phyloP scores from a whole-genome alignment of 1,140 invertebrate species.

The Neotoxoptera formosana region DNA sequence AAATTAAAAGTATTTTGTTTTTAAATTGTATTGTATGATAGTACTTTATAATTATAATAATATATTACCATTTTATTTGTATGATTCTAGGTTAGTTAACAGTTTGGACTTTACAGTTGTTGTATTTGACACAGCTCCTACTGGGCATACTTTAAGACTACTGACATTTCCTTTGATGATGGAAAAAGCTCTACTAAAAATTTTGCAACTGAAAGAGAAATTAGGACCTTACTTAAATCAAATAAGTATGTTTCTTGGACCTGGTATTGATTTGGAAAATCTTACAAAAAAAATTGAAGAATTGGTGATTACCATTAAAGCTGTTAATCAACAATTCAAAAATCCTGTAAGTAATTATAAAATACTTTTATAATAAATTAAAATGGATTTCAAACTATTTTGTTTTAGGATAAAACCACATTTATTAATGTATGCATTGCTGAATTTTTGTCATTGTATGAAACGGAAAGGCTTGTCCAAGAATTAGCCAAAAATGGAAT shows the following conservation, averaged over 20 bases:
- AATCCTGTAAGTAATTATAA: constrained; percentile 75
- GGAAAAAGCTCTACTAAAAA: constrained; percentile 94
- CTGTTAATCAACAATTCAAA: constrained; percentile 97
- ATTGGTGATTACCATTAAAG: constrained; percentile 88
- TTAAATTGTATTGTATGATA: not conserved
- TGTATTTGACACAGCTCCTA: constrained; percentile 99
- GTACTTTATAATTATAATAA: too few species aligned
- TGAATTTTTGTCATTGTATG: constrained; percentile 98
- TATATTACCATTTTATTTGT: too few species aligned
- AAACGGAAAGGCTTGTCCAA: constrained; percentile 94
- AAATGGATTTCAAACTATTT: constrained; percentile 18
- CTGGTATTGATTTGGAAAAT: not conserved
- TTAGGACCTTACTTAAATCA: constrained; percentile 80
- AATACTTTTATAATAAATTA: not conserved
- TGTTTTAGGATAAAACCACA: constrained; percentile 88
- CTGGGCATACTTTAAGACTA: constrained; percentile 96
- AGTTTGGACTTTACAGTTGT: constrained; percentile 99
- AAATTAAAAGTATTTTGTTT: not conserved
- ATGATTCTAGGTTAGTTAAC: constrained; percentile 80
- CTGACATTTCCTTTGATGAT: constrained; percentile 96
- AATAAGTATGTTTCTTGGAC: constrained; percentile 64
- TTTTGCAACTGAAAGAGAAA: constrained; percentile 91
- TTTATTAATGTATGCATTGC: constrained; percentile 99
- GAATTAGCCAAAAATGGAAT: constrained; percentile 96
- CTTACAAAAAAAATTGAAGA: constrained; percentile 85